A percentile compares a stretch with the other conserved stretches of the same genome.
These are phyloP conservation scores for Drosophila ogumai DNA, from an alignment of 1,140 invertebrate genomes.

Conservation along the genomic window DNA sequence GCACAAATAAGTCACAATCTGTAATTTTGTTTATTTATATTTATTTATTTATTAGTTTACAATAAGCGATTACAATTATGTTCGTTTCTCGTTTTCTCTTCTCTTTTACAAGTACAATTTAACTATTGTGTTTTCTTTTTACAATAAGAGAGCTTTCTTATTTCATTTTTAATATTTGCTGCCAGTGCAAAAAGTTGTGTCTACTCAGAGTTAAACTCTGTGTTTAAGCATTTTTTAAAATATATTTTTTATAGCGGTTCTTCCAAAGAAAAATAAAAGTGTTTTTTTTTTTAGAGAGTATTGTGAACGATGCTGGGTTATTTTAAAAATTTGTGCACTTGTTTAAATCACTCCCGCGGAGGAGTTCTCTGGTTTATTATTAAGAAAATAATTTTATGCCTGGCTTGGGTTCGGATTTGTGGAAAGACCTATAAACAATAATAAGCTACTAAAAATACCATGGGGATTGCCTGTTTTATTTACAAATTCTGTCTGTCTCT, in stretches of 20 bases:
- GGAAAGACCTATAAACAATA: conserved; percentile 70
- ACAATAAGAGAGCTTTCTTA: conserved; percentile 53
- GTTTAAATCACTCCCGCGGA: conserved; percentile 1
- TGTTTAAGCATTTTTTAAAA: conserved; percentile 15
- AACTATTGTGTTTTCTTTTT: conserved; percentile 83
- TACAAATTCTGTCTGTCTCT: conserved; percentile 64
- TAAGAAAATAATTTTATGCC: conserved; percentile 80
- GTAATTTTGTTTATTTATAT: conserved; percentile 72
- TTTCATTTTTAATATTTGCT: conserved; percentile 69
- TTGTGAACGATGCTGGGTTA: conserved; percentile 66
- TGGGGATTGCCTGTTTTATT: conserved; percentile 65
- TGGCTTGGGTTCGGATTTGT: conserved; percentile 58
- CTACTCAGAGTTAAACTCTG: conserved; percentile 51
- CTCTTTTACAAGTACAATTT: conserved; percentile 83
- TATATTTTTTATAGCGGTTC: conserved; percentile 18
- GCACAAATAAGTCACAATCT: background rate
- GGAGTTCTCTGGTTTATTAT: conserved; percentile 8
- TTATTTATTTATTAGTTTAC: conserved; percentile 85
- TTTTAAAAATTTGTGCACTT: conserved; percentile 61
- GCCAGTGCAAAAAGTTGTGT: conserved; percentile 83
- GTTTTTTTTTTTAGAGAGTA: conserved; percentile 31
- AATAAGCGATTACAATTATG: conserved; percentile 83
- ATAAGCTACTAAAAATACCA: conserved; percentile 73
- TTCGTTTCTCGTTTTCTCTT: conserved; percentile 56
- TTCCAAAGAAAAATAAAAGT: conserved; percentile 76